Base-by-base conservation (phyloP, 2,888 invertebrate genomes). In the Stenichneumon culpator region DNA sequence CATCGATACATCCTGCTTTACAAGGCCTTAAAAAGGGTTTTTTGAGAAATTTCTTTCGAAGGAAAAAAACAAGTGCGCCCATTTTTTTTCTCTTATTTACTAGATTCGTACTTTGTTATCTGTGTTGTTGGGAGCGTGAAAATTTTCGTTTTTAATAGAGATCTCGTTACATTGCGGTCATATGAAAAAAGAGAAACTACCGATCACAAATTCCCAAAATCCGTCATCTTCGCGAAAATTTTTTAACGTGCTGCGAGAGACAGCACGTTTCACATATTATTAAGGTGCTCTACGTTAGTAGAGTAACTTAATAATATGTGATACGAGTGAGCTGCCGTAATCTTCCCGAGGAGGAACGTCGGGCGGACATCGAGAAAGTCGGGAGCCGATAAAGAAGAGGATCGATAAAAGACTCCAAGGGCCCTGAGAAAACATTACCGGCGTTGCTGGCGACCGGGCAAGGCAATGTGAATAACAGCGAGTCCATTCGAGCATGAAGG, bases 401-500 rank as follows among this genome's bases (percentile, higher is more conserved):
- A 50, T 65, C 57, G 57, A 57, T 57, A 57, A 25, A 57, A 57
- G 22, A 25, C 14, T 57, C 57, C 57, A 25, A 22, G 57, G n/a
- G 57, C 14, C 11, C 25, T 57, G 57, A 25, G 25, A 57, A 22
- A 57, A 57, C 25, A 57, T 57, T 57, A 25, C 57, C 11, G 57
- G 25, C 57, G 25, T 16, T 63, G 7, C 60, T 16, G 28, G 25
- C 16, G 57, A 57, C 57, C 25, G 14, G 11, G 32, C 32, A 11
- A 6, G 36, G 22, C 44, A 60, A 39, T 19, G 47, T 3, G 68
- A 57, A 57, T n/a, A 82, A 54, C 73, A 67, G 32, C 77, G 82
- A 88, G 88, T 87, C 88, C 84, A 83, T 82, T 88, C 78, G 86
- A 82, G 60, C 86, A 86, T 83, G 86, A 87, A 87, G 89, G 86